Evolutionary conservation across 1,140 invertebrate species (phyloP), one percentile per base, ranked within the genome.

Genomic region (Ctenoplectra terminalis): DNA sequence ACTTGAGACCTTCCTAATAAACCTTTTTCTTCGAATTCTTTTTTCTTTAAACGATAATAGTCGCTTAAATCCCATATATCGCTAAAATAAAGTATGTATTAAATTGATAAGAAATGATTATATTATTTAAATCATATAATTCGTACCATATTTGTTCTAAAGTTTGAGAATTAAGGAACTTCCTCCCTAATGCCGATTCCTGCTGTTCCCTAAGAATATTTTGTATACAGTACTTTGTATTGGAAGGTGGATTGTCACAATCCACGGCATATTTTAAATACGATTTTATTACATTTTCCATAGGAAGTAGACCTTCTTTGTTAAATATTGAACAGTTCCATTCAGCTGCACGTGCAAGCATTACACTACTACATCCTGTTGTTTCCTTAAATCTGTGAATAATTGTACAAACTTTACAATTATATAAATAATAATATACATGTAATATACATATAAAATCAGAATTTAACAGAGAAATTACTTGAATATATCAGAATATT

Each of bases 281-380:
- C 56, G 95, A 94, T 82, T 93, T 95, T 78, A 99, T 98, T 0
- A 99, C 96, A 84, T 96, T 95, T 80, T 98, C 96, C 83, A 99
- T 94, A 20, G 96, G 95, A 66, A 98, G 91, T 66, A 96, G 71
- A 56, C 94, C 96, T 77, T 96, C 92, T 92, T 95, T 95, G 73
- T 96, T 93, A 93, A 99, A 99, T 90, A 99, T 97, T 0, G 99
- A 99, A 89, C 97, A 97, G 93, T 99, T 99, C 94, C 97, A 97
- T 94, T 99, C 96, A 8, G 98, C 99, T 40, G 97, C 96, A 85
- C 99, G 94, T 7, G 98, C 99, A 40, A 99, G 93, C 99, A 99
- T 99, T 0, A 99, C 97, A 92, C 98, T 99, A 31, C 95, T 96
- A 84, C 97, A 96, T 7, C 96, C 97, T 64, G 97, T 98, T n/a